Percentiles rank a stretch among this genome's conserved stretches.
phyloP scores from a whole-genome alignment of 1,140 invertebrate genomes.

The Sycophaga agraensis region DNA sequence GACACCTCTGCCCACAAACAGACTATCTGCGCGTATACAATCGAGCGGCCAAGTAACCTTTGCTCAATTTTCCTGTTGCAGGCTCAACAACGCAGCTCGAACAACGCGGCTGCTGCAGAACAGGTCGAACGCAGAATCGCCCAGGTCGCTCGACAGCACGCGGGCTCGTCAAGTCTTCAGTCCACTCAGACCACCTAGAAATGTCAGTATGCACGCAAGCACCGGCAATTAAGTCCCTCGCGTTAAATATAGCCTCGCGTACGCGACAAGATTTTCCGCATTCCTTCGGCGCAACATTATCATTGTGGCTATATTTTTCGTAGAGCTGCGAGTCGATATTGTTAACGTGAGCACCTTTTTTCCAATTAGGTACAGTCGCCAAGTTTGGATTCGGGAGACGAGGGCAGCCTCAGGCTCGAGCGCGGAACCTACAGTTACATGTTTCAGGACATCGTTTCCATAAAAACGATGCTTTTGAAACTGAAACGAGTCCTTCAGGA shows the following conservation, averaged over 20 bases:
- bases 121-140: slow-evolving; percentile 53
- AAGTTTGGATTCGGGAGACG: slow-evolving; percentile 60
- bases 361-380: slow-evolving; percentile 48
- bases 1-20: too few species aligned
- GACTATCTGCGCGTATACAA: too few species aligned
- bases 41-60: too few species aligned
- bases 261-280: too few species aligned
- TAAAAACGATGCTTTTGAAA: slow-evolving; percentile 77
- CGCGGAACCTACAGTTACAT: slow-evolving; percentile 68
- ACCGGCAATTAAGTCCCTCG: too few species aligned
- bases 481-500: slow-evolving; percentile 77
- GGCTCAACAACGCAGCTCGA: slow-evolving; percentile 13
- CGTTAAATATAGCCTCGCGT: too few species aligned
- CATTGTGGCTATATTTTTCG: too few species aligned
- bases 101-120: slow-evolving; percentile 39
- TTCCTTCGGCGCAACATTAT: too few species aligned
- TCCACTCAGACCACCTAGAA: slow-evolving; percentile 52
- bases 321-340: too few species aligned
- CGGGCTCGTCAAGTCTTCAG: slow-evolving; percentile 50
- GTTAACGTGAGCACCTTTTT: too few species aligned
- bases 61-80: neutral
- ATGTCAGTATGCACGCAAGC: slow-evolving; percentile 44
- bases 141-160: slow-evolving; percentile 47
- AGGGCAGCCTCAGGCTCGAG: slow-evolving; percentile 61
- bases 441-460: slow-evolving; percentile 74